Evolutionary conservation across 2,797 vertebrate species (phyloP).

Genomic region (Parauchenoglanis ngamensis): DNA sequence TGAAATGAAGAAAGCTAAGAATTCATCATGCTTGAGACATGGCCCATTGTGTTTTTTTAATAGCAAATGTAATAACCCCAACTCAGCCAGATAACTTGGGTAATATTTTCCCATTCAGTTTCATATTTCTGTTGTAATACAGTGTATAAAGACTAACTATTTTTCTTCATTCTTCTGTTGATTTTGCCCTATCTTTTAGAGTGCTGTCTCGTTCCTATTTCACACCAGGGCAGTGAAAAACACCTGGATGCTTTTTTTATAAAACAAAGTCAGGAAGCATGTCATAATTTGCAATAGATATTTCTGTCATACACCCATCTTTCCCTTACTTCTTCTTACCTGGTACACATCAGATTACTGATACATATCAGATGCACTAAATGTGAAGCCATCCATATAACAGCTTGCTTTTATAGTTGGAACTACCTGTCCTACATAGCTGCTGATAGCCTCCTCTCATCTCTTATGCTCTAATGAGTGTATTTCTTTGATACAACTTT

Average conservation of each 20-base stretch:
- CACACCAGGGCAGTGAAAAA: neutral
- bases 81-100: neutral
- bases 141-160: neutral
- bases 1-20: neutral
- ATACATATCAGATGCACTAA: neutral
- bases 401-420: neutral
- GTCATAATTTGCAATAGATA: neutral
- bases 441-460: neutral
- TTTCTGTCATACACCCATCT: neutral
- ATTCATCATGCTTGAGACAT: neutral
- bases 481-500: neutral
- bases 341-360: neutral
- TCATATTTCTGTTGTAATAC: neutral
- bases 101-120: neutral
- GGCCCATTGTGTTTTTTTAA: too few species aligned
- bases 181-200: neutral
- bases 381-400: neutral
- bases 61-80: neutral
- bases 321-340: neutral
- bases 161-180: neutral
- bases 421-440: neutral
- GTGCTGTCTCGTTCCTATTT: neutral
- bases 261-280: neutral
- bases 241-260: neutral
- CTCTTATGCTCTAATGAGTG: neutral